Conservation (phyloP, 2,888 invertebrate genomes). For the Dendrolimus pini region DNA sequence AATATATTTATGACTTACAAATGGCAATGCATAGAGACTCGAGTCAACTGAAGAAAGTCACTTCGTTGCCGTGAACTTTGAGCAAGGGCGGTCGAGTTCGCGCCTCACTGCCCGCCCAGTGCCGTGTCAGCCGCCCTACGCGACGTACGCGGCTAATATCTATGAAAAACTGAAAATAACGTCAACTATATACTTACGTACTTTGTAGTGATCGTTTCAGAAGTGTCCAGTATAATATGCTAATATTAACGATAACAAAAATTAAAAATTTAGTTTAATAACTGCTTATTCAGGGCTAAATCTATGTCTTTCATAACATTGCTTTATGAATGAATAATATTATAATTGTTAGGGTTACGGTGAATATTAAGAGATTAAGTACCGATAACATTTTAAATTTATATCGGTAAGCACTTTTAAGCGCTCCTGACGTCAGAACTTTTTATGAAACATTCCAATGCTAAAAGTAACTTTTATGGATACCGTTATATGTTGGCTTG, state of each 20-base stretch:
- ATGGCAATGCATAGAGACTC: slow-evolving; percentile 36
- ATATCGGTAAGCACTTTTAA: neutral
- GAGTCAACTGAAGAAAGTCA: slow-evolving; percentile 36
- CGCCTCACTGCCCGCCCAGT: slow-evolving; percentile 59
- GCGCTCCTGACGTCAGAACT: neutral
- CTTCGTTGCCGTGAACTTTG: slow-evolving; percentile 64
- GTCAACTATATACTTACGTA: slow-evolving; percentile 18
- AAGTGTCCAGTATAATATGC: neutral
- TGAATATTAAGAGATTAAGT: neutral
- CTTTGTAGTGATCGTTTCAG: neutral
- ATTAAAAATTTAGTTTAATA: neutral
- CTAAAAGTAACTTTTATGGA: neutral
- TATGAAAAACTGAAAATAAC: slow-evolving; percentile 29
- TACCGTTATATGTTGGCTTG: neutral
- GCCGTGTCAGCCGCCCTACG: slow-evolving; percentile 53
- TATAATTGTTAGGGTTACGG: neutral
- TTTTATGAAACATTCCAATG: neutral
- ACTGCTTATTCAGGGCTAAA: neutral
- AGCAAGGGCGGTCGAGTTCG: slow-evolving; percentile 49
- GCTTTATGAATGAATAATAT: neutral
- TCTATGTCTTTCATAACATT: neutral
- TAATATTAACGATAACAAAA: neutral
- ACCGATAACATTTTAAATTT: neutral
- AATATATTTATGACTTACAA: slow-evolving; percentile 46
- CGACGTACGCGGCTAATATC: slow-evolving; percentile 39